Percentiles rank a stretch among this genome's conserved stretches.
Evolutionary conservation across 2,797 vertebrate genomes (phyloP).

Genomic region (Arrhamphus sclerolepis): DNA sequence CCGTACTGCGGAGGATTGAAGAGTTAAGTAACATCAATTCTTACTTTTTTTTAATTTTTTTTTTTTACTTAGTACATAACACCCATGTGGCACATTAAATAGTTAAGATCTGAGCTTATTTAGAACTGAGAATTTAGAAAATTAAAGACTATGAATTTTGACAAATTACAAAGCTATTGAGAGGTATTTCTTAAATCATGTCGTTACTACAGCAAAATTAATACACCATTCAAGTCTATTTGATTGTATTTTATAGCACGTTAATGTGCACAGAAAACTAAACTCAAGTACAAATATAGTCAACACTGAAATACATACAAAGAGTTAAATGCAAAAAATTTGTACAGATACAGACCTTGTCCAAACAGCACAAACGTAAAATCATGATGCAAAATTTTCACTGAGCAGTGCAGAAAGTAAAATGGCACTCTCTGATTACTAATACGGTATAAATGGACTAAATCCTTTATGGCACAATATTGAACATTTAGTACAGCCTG

Average conservation of each 20-base stretch:
- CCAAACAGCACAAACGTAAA: constrained; percentile 37
- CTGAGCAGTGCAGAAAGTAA: constrained; percentile 29
- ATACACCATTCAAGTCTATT: constrained; percentile 3
- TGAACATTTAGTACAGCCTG: constrained; percentile 37
- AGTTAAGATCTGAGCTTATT: too few species aligned
- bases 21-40: too few species aligned
- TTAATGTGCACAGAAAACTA: constrained; percentile 48
- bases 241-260: constrained; percentile 36
- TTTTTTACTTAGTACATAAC: too few species aligned
- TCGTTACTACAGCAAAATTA: neutral
- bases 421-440: constrained; percentile 31
- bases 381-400: constrained; percentile 26
- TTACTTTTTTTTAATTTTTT: too few species aligned
- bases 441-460: constrained; percentile 34
- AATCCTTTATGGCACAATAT: constrained; percentile 42
- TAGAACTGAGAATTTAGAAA: too few species aligned
- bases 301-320: constrained; percentile 56
- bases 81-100: too few species aligned
- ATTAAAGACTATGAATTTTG: too few species aligned
- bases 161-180: too few species aligned
- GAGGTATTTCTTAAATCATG: too few species aligned
- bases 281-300: constrained; percentile 54
- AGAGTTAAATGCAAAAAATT: constrained; percentile 29
- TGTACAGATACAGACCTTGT: constrained; percentile 33
- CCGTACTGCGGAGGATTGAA: too few species aligned